Evolutionary conservation across 2,888 invertebrate species (phyloP), one percentile per base, ranked within the genome.

Genomic region (Amblyjoppa proteus): DNA sequence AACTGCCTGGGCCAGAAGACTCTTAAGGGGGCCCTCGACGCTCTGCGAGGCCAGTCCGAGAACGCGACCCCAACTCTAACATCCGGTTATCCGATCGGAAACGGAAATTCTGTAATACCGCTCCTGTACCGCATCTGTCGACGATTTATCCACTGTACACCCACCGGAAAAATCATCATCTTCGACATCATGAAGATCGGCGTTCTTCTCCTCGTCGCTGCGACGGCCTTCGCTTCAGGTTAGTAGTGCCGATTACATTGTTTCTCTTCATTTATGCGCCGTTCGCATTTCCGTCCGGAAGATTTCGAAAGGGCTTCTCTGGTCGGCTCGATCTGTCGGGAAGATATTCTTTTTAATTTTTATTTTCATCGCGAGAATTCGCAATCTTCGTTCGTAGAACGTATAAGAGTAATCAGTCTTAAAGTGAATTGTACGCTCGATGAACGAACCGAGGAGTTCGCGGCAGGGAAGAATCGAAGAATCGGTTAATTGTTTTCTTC

Each of bases 221-320:
- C 95, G 93, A 95, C 95, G 91, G 95, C 94, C 91, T 95, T 95
- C 85, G 94, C 94, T 77, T 94, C 95, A 95, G 96, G 96, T 96
- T 95, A 91, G 95, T 95, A 86, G 71, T 83, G 80, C 38, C 45
- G 16, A 64, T 61, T 45, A 76, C n/a, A 51, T 20, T 13, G 2
- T 38, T 11, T n/a, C 16, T 70, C 70, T 70, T 53, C n/a, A 11
- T 53, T 25, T 77, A 13, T 7, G 5, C 7, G 0, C 6, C 68
- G 4, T 34, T 66, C 7, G 13, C 53, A 20, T 13, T 45, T 13
- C 45, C 13, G 45, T 13, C 13, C 45, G 13, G 45, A 13, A 13
- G 45, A 45, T 13, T 13, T 13, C 45, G 45, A 45, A 11, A 34
- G 34, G 34, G 34, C 34, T 7, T 38, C 9, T 1, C 2, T 38